These are phyloP conservation scores for Notechis scutatus DNA, from an alignment of 2,113 vertebrate genomes.

Conservation along the genomic window DNA sequence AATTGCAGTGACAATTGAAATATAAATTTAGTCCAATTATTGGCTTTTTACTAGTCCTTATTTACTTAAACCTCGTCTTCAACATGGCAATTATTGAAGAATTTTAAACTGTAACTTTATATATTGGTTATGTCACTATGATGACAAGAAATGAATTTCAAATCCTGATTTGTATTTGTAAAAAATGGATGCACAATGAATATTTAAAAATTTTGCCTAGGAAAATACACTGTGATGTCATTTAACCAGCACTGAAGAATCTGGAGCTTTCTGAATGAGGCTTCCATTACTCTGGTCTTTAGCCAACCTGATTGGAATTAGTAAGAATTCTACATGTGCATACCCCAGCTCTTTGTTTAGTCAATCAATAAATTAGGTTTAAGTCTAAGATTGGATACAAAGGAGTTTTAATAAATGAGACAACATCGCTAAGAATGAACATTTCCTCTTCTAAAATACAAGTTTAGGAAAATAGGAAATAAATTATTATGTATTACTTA, in stretches of 20 bases:
- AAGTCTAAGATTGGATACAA: neutral
- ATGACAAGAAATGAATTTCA: neutral
- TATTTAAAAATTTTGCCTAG: neutral
- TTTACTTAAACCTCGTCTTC: neutral
- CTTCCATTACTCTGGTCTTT: neutral
- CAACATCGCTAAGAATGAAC: neutral
- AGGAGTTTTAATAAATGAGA: neutral
- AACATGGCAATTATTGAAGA: neutral
- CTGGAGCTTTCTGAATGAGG: neutral
- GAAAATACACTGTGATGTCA: neutral
- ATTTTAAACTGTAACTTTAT: neutral
- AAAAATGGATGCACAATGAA: neutral
- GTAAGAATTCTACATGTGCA: neutral
- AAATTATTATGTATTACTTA: neutral
- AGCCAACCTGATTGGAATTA: neutral
- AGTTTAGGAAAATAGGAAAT: neutral
- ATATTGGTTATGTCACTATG: neutral
- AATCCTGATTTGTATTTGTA: neutral
- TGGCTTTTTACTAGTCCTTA: neutral
- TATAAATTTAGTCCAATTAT: neutral
- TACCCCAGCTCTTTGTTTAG: neutral
- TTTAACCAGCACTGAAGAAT: neutral
- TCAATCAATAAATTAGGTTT: neutral
- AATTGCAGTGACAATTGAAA: neutral
- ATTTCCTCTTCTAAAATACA: neutral